Conservation (phyloP, 2,797 vertebrate species). For the Ateles fusciceps region DNA sequence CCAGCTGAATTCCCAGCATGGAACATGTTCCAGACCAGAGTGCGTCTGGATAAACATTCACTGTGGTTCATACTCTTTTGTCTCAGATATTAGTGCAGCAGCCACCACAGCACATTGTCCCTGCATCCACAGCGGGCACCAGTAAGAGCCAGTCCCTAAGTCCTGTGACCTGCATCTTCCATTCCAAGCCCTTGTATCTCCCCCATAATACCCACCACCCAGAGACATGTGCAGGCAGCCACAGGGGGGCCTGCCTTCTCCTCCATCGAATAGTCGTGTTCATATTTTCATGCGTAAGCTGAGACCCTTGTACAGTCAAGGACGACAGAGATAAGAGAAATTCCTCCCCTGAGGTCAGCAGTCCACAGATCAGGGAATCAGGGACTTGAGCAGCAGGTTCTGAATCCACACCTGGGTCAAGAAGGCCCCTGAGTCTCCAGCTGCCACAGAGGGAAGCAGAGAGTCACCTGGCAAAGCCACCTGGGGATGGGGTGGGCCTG, state of each 20-base stretch:
- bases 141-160: neutral
- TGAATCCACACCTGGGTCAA: neutral
- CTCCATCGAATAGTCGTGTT: neutral
- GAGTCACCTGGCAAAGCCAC: neutral
- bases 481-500: neutral
- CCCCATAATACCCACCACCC: neutral
- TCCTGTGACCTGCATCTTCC: neutral
- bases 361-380: neutral
- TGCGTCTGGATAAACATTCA: neutral
- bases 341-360: neutral
- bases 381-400: neutral
- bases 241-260: too few relatives aligned
- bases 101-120: neutral
- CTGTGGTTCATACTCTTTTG: neutral
- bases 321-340: neutral
- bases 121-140: neutral
- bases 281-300: neutral
- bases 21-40: accelerated
- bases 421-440: too few relatives aligned
- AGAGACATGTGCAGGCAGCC: neutral
- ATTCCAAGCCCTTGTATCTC: neutral
- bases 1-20: neutral
- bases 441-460: neutral
- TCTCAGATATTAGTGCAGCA: neutral
- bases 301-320: neutral